Evolutionary conservation across 2,113 vertebrate species (phyloP).

Genomic region (Aegotheles bennettii): DNA sequence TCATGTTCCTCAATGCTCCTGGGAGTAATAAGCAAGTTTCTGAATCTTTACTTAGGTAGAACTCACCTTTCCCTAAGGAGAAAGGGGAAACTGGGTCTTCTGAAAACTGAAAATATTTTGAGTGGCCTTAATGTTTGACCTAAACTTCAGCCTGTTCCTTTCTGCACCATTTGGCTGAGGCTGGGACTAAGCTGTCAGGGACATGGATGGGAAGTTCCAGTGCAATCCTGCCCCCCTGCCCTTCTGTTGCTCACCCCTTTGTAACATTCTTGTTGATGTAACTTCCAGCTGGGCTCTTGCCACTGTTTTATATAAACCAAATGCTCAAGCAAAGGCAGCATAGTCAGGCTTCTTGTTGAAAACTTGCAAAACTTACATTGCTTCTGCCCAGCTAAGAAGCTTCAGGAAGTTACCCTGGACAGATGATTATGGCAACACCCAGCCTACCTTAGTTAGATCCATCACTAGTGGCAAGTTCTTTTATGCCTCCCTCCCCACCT

Average conservation of each 20-base stretch:
- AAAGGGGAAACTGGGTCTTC: not conserved
- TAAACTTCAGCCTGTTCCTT: conserved; percentile 24
- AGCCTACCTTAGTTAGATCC: not conserved
- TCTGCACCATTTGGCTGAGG: not conserved
- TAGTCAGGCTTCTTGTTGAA: not conserved
- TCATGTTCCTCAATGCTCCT: not conserved
- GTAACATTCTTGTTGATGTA: not conserved
- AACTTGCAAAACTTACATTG: not conserved
- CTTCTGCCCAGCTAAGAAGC: not conserved
- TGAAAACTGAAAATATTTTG: not conserved
- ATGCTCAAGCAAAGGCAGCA: conserved; percentile 1
- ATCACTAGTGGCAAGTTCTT: not conserved
- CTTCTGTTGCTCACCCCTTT: conserved; percentile 35
- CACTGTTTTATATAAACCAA: conserved; percentile 37
- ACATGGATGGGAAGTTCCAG: not conserved
- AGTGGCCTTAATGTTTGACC: not conserved
- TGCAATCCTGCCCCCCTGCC: not conserved
- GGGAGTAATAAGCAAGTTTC: not conserved
- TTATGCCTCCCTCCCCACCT: not conserved
- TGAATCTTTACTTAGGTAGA: not conserved
- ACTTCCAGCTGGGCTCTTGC: conserved; percentile 40
- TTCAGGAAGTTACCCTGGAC: not conserved
- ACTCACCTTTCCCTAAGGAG: not conserved
- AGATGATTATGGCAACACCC: not conserved
- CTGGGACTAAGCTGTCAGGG: not conserved